Evolutionary conservation across 2,888 invertebrate genomes (phyloP), one percentile per base, ranked within the genome.

Genomic region (Megaustenia siamemsis): DNA sequence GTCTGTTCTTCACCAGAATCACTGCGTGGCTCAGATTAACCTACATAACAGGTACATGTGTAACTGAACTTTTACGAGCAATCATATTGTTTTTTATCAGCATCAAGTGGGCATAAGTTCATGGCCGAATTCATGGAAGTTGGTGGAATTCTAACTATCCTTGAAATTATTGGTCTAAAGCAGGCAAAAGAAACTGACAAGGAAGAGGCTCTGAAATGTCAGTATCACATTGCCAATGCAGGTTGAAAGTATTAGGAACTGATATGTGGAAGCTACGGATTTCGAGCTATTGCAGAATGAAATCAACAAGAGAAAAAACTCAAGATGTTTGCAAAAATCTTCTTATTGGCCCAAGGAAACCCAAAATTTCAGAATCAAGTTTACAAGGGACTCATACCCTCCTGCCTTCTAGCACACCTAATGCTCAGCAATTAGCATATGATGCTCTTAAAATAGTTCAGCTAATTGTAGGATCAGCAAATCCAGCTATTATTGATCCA

Each of bases 191-290:
- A 94, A 84, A 85, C 82, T n/a, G 93, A 94, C 88, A 94, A 94
- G 86, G 85, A 91, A 32, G 91, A 93, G 82, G 92, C 94, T 6
- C 86, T 94, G 35, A 89, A 87, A 75, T 91, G 93, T 78, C 87
- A 94, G 12, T 91, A 90, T 45, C 90, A 89, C 88, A 91, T 94
- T 68, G 93, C 93, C 21, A 92, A 93, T 88, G 92, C 93, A 73
- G 94, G 94, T 12, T 89, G 93, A 78, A 93, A 93, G 87, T 94
- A 94, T 89, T 94, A 94, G 85, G 94, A 94, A 88, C 90, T 94
- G 1, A 93, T 94, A 40, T 94, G 94, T 90, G 94, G 94, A 89
- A 93, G 94, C 83, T 94, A 94, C 90, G 94, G 94, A 86, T 93
- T 94, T 60, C 86, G 94, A 80, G 93, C 94, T 1, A 92, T 94